A percentile compares a stretch with the other conserved stretches of the same genome.
These are phyloP conservation scores for Brachyopa scutellaris DNA, from an alignment of 2,888 invertebrate species.

Conservation along the genomic window DNA sequence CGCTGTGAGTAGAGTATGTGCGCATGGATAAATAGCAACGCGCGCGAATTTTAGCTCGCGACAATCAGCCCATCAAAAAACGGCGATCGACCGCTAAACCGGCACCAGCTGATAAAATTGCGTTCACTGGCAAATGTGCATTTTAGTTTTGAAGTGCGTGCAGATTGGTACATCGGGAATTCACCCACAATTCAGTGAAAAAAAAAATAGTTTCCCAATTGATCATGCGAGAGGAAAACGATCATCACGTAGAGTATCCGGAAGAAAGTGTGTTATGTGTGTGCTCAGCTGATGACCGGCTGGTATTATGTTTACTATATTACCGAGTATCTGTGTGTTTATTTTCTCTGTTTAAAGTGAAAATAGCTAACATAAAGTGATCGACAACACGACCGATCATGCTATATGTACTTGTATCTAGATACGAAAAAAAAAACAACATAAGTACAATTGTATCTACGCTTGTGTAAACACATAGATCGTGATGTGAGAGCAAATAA, in stretches of 20 bases:
- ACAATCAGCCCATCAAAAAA: conserved; percentile 28
- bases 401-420: conserved; percentile 6
- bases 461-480: conserved; percentile 7
- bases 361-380: conserved; percentile 55
- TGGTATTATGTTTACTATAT: conserved; percentile 23
- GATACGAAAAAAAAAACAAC: conserved; percentile 4
- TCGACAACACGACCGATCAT: conserved; percentile 32
- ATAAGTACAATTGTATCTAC: conserved; percentile 31
- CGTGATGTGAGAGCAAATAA: conserved; percentile 43
- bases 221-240: conserved; percentile 27
- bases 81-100: neutral
- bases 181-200: conserved; percentile 20
- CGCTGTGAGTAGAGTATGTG: neutral
- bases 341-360: conserved; percentile 56
- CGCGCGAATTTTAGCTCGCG: conserved; percentile 33
- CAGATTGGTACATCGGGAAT: conserved; percentile 3
- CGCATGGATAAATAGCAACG: conserved; percentile 18
- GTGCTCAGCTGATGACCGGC: conserved; percentile 50
- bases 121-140: conserved; percentile 32
- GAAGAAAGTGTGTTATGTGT: conserved; percentile 61
- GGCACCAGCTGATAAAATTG: neutral
- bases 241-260: conserved; percentile 47
- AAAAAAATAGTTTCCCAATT: too few species aligned
- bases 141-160: conserved; percentile 39
- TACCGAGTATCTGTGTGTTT: conserved; percentile 30